Evolutionary conservation across 1,140 invertebrate species (phyloP), one percentile per base, ranked within the genome.

Genomic region (Danaus melanippus): DNA sequence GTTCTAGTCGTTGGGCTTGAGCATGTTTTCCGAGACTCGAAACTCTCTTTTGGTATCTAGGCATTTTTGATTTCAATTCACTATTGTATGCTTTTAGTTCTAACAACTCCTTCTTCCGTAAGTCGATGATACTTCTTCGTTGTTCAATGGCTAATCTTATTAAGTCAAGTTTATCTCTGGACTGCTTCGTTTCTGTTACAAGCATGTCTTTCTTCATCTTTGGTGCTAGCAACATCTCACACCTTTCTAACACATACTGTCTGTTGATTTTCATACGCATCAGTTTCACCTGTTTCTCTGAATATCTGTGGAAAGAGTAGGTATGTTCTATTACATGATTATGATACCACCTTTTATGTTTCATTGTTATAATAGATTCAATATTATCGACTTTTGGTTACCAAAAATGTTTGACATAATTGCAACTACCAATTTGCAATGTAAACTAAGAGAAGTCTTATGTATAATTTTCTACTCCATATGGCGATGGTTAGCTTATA

Each of bases 271-370:
- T 91, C 42, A 90, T 61, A 63, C 89, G 84, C 64, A 90, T 79
- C 60, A 92, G 74, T 63, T 90, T 88, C 62, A 89, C 68, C 68
- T 92, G 90, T 80, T 92, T 92, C 63, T 92, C 91, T 57, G 89
- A 84, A 84, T 90, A 92, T 69, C 91, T 92, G 66, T 3, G 74
- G 70, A 51, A 46, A 57, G 45, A 11, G 58, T 42, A 32, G 12
- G 47, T 7, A 49, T 48, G n/a, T 15, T 15, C 43, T n/a, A 4
- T 40, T 49, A 21, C 17, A 46, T 46, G 8, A 32, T 32, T 4
- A 3, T 32, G 21, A 32, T 3, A 7, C 7, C 21, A 7, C 21
- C 21, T 32, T 32, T 32, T 32, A 32, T 32, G 21, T 3, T 2
- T 32, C 5, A 32, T 32, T 4, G 21, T 32, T 32, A 32, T 32